Conservation (phyloP, 2,113 vertebrate species). For the Tonatia bakeri region DNA sequence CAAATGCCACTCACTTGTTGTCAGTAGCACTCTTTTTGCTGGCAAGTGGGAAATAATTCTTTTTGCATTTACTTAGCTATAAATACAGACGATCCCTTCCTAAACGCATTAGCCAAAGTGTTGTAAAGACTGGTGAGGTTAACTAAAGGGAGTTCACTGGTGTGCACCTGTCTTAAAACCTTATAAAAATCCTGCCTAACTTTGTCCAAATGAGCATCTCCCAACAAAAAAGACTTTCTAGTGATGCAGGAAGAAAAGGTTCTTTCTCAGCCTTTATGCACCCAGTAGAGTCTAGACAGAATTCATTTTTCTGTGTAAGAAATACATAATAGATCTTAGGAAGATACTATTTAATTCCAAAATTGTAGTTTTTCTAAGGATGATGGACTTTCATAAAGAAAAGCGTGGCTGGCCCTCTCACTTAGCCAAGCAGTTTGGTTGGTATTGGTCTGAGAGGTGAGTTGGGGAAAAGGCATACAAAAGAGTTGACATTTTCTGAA, state of each 20-base stretch:
- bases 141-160: not conserved
- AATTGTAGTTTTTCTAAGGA: not conserved
- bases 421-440: not conserved
- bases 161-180: not conserved
- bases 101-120: not conserved
- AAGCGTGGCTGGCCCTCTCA: not conserved
- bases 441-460: not conserved
- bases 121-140: not conserved
- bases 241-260: not conserved
- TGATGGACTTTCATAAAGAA: constrained; percentile 3
- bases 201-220: not conserved
- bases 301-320: not conserved
- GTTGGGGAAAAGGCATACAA: not conserved
- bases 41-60: not conserved
- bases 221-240: not conserved
- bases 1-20: not conserved
- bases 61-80: constrained; percentile 20
- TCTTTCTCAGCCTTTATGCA: not conserved
- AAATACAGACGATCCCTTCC: not conserved
- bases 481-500: not conserved
- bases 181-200: not conserved
- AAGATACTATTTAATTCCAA: not conserved
- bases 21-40: not conserved
- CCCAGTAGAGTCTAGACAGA: not conserved
- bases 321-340: not conserved